Evolutionary conservation across 1,140 invertebrate genomes (phyloP).

Genomic region (Drosophila dunni): DNA sequence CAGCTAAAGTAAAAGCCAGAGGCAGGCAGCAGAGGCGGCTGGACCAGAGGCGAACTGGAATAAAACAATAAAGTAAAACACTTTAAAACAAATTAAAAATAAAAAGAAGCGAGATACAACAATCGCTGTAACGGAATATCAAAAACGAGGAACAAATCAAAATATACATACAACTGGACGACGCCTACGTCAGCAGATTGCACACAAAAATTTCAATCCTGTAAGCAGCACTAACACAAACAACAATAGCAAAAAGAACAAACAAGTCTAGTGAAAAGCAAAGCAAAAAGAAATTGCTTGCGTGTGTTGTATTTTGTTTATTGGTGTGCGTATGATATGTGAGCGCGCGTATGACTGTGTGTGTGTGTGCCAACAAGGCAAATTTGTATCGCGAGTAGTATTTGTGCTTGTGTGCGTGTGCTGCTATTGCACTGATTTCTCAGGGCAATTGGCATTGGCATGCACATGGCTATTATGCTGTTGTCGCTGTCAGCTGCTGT

Average conservation of each 20-base stretch:
- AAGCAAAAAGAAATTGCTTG: slow-evolving; percentile 57
- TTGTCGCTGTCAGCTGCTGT: slow-evolving; percentile 22
- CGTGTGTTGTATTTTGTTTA: slow-evolving; percentile 18
- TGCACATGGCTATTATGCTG: slow-evolving; percentile 37
- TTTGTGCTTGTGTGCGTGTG: slow-evolving; percentile 24
- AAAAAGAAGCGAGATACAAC: slow-evolving; percentile 25
- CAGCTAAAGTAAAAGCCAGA: slow-evolving; percentile 51
- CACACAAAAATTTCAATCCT: slow-evolving; percentile 48
- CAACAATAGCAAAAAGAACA: slow-evolving; percentile 29
- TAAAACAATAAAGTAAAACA: slow-evolving; percentile 8
- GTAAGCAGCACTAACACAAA: slow-evolving; percentile 42
- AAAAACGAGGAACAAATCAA: slow-evolving; percentile 3
- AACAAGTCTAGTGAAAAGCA: slow-evolving; percentile 41
- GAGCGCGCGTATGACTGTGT: slow-evolving; percentile 20
- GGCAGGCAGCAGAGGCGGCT: slow-evolving; percentile 54
- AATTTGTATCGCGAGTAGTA: slow-evolving; percentile 3
- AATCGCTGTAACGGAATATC: slow-evolving; percentile 17
- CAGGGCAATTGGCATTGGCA: slow-evolving; percentile 41
- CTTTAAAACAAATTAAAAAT: not conserved
- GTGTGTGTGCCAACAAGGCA: slow-evolving; percentile 5
- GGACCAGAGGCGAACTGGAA: slow-evolving; percentile 46
- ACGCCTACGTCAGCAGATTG: slow-evolving; percentile 67
- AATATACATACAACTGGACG: slow-evolving; percentile 27
- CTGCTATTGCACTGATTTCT: slow-evolving; percentile 33
- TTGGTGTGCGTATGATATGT: slow-evolving; percentile 5